Conservation (phyloP, 2,797 vertebrate species). For the Coilia nasus region DNA sequence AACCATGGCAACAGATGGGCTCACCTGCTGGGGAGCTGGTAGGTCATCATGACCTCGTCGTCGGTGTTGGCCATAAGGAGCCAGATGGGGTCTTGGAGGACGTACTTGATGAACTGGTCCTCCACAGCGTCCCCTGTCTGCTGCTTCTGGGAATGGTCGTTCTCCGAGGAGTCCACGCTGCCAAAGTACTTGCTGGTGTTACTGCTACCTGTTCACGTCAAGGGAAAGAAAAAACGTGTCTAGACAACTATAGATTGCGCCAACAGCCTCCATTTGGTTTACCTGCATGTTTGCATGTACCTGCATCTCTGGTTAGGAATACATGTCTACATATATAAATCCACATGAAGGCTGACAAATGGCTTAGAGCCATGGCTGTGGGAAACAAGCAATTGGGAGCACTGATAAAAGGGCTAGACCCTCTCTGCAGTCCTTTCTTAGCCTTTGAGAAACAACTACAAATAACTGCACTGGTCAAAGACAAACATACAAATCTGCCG, state of each 20-base stretch:
- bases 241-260: neutral
- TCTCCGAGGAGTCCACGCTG: conserved; percentile 78
- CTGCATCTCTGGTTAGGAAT: neutral
- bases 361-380: too few species aligned
- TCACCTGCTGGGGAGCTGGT: conserved; percentile 78
- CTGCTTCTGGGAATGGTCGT: conserved; percentile 65
- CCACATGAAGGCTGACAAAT: too few species aligned
- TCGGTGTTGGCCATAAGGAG: conserved; percentile 79
- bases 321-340: too few species aligned
- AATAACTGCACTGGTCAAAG: too few species aligned
- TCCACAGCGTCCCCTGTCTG: conserved; percentile 52
- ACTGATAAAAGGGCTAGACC: too few species aligned
- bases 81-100: conserved; percentile 81
- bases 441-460: too few species aligned
- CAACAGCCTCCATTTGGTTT: neutral
- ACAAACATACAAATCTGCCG: too few species aligned
- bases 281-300: too few species aligned
- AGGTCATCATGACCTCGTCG: conserved; percentile 79
- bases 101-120: conserved; percentile 75
- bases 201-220: conserved; percentile 69
- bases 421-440: too few species aligned
- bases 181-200: conserved; percentile 81
- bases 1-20: conserved; percentile 29
- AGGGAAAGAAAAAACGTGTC: neutral
- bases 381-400: too few species aligned